Percentiles rank a stretch among this genome's conserved stretches.
phyloP scores from a whole-genome alignment of 2,113 vertebrate genomes.

The Mixornis gularis region DNA sequence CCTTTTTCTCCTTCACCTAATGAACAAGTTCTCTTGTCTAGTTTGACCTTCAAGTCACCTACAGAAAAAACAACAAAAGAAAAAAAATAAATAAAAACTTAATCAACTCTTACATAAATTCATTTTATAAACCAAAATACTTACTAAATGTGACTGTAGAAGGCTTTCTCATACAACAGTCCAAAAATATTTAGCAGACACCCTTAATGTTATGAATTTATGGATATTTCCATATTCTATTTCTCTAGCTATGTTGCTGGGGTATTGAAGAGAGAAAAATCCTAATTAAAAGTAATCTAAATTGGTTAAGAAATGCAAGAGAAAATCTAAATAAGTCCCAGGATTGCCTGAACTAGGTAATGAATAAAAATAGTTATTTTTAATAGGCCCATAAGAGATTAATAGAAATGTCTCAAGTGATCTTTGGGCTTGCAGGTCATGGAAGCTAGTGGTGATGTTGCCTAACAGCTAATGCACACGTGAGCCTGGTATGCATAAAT shows the following conservation, averaged over 20 bases:
- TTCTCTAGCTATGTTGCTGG: slow-evolving; percentile 52
- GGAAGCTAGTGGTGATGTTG: not conserved
- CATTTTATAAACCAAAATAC: slow-evolving; percentile 59
- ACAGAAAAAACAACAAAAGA: not conserved
- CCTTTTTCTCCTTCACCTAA: not conserved
- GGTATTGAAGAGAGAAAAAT: slow-evolving; percentile 61
- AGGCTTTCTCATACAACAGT: slow-evolving; percentile 23
- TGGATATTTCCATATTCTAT: slow-evolving; percentile 61
- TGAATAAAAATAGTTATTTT: slow-evolving; percentile 47
- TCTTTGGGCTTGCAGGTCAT: not conserved
- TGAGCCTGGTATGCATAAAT: not conserved
- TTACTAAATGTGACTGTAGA: slow-evolving; percentile 42
- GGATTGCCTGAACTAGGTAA: slow-evolving; percentile 30
- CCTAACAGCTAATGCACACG: not conserved
- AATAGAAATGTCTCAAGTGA: slow-evolving; percentile 40
- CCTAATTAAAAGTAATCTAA: slow-evolving; percentile 64
- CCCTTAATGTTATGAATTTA: slow-evolving; percentile 55
- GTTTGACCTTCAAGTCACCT: slow-evolving; percentile 3
- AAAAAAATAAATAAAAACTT: not conserved
- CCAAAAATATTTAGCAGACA: slow-evolving; percentile 68
- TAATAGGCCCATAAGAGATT: slow-evolving; percentile 47
- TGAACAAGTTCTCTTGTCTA: not conserved
- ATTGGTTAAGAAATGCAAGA: slow-evolving; percentile 59
- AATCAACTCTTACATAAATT: slow-evolving; percentile 31
- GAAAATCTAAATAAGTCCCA: slow-evolving; percentile 67